Evolutionary conservation across 2,888 invertebrate genomes (phyloP), one percentile per base, ranked within the genome.

Genomic region (Mystacides longicornis): DNA sequence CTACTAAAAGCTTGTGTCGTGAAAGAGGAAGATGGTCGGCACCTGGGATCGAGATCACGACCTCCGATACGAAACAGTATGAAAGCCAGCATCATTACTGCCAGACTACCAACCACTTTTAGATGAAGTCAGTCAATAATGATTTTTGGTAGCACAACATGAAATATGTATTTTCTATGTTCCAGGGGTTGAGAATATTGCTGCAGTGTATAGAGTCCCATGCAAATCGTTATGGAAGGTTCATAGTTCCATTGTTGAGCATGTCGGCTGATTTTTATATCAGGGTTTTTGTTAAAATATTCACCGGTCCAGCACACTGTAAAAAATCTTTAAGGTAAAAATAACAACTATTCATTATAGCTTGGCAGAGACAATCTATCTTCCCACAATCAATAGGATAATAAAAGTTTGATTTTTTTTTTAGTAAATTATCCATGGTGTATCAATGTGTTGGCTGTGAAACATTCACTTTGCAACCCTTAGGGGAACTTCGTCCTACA

Each of bases 241-340:
- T 93, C 70, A 95, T 96, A 63, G 85, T 85, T 43, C 99, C 99
- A 0, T 67, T 98, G 45, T 69, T 99, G 2, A 93, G 93, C 22
- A 71, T 99, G 61, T 95, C 95, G 20, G 92, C 89, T 0, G 99
- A 99, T 71, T 99, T 99, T 75, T 99, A 99, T 69, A 84, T 98
- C 37, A 77, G 99, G 57, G 86, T 98, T 7, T 96, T 98, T 70
- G 92, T 99, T 1, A 82, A 85, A 64, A 77, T 99, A 0, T 84
- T 80, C 64, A 82, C 86, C 0, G 87, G 95, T 33, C 89, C 90
- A 51, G 75, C 82, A 43, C 84, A 85, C 64, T 96, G 94, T 65
- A 98, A 99, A 75, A 81, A 83, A 64, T 87, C 88, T 47, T 86
- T 87, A 49, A 87, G 85, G 89, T 89, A 67, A 7, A 21, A 7